Base-by-base conservation (phyloP, 2,888 invertebrate genomes). In the Yponomeuta evonymella region DNA sequence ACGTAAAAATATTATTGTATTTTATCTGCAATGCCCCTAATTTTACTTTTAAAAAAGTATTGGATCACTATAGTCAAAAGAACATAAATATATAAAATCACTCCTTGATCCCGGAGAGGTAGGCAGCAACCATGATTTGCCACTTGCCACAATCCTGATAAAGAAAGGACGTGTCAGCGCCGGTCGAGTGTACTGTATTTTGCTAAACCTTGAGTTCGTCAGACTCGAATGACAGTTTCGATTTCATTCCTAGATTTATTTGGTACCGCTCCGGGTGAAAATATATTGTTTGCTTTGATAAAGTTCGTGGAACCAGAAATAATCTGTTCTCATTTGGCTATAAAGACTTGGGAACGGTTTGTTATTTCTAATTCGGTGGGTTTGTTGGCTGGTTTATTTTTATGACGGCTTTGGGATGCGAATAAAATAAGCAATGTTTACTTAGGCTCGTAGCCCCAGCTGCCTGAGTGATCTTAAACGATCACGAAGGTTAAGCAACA, bases 321-420 rank as follows among this genome's bases (percentile, higher is more conserved):
- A 73, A 73, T 72, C 72, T 72, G 43, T 68, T 72, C 48, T 69
- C 71, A 72, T 74, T 73, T 74, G 72, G 71, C 67, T 73, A 73
- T 74, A 72, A 73, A 70, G 72, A 70, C 71, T 70, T 51, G 73
- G 72, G 72, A 72, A 29, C 72, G 71, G 69, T 73, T 70, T 67
- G n/a, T 33, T 65, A 30, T 65, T 65, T 65, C 11, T 30, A 30
- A 12, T 29, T 30, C 33, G 11, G 29, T 11, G 65, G 33, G 29
- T 12, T 63, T 62, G 30, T 64, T 8, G 64, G 8, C 2, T 29
- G 23, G n/a, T 43, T 43, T 43, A 1, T 43, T 43, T 43, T 1
- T 33, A 33, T 33, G 1, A 64, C 10, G 64, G 9, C 11, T 65
- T 65, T 33, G 1, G 12, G 65, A 65, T 65, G 4, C 5, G 30